phyloP scores from a whole-genome alignment of 2,888 invertebrate genomes.

The Drosophila paranaensis region DNA sequence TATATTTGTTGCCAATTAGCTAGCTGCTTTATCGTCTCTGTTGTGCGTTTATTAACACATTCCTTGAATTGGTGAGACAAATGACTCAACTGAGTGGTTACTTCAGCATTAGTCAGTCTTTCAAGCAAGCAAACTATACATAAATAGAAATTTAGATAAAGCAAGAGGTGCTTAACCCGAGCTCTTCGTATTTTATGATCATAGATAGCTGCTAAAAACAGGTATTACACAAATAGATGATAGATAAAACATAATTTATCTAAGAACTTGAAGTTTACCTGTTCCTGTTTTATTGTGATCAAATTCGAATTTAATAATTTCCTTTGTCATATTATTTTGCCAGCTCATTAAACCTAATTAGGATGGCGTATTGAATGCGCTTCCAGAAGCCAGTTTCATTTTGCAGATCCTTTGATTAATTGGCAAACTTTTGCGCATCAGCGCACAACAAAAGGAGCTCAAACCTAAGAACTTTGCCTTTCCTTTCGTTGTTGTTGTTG shows the following conservation, averaged over 20 bases:
- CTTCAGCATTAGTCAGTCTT: constrained; percentile 19
- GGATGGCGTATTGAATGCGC: constrained; percentile 14
- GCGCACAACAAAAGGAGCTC: constrained; percentile 17
- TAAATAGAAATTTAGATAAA: constrained; percentile 5
- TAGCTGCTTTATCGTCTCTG: constrained; percentile 1
- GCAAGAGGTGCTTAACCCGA: constrained; percentile 3
- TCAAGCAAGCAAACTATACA: neutral
- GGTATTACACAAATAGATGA: neutral
- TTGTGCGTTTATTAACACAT: constrained; percentile 25
- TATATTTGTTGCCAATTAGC: constrained; percentile 4
- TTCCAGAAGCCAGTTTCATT: constrained; percentile 40
- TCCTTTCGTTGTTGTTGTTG: constrained; percentile 5
- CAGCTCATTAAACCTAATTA: constrained; percentile 56
- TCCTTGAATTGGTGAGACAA: constrained; percentile 19
- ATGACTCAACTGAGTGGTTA: constrained; percentile 41
- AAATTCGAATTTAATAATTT: constrained; percentile 6
- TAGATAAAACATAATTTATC: neutral
- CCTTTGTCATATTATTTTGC: constrained; percentile 3
- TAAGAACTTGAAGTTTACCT: neutral
- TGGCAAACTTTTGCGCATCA: constrained; percentile 43
- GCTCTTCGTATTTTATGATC: neutral
- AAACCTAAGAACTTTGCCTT: neutral
- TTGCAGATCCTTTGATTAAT: constrained; percentile 55
- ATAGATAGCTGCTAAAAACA: neutral
- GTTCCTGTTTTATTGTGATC: neutral